Evolutionary conservation across 2,888 invertebrate genomes (phyloP).

Genomic region (Silvanus unidentatus): DNA sequence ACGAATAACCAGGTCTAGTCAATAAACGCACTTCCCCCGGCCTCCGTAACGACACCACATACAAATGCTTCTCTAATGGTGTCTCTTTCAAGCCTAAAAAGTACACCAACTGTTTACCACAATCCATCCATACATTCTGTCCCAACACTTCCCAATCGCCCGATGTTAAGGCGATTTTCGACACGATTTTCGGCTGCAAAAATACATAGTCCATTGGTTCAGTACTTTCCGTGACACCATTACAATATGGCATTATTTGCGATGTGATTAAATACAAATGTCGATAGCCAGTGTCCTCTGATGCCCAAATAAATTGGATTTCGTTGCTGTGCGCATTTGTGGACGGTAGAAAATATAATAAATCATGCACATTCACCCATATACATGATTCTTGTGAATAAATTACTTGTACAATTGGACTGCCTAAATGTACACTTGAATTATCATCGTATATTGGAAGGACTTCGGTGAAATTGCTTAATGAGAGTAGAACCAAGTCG

Average conservation of each 20-base stretch:
- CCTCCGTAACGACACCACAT: constrained; percentile 69
- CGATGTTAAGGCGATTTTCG: constrained; percentile 70
- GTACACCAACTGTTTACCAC: constrained; percentile 71
- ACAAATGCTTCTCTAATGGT: constrained; percentile 88
- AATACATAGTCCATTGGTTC: constrained; percentile 50
- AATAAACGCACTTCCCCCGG: constrained; percentile 70
- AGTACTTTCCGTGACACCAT: constrained; percentile 51
- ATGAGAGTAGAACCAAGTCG: constrained; percentile 75
- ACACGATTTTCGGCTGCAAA: constrained; percentile 58
- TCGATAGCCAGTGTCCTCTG: constrained; percentile 83
- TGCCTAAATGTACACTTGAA: constrained; percentile 36
- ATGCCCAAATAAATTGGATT: constrained; percentile 80
- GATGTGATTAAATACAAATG: constrained; percentile 81
- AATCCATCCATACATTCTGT: constrained; percentile 83
- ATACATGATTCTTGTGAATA: constrained; percentile 64
- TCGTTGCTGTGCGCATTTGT: constrained; percentile 21
- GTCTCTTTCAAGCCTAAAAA: constrained; percentile 87
- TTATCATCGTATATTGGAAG: constrained; percentile 49
- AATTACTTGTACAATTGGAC: constrained; percentile 53
- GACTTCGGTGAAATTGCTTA: constrained; percentile 67
- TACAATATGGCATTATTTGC: constrained; percentile 48
- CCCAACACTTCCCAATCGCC: constrained; percentile 94
- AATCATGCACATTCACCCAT: constrained; percentile 95
- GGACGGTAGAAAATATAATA: constrained; percentile 74
- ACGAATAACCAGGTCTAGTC: constrained; percentile 79